Evolutionary conservation across 1,140 invertebrate species (phyloP).

Genomic region (Sitobion miscanthi): DNA sequence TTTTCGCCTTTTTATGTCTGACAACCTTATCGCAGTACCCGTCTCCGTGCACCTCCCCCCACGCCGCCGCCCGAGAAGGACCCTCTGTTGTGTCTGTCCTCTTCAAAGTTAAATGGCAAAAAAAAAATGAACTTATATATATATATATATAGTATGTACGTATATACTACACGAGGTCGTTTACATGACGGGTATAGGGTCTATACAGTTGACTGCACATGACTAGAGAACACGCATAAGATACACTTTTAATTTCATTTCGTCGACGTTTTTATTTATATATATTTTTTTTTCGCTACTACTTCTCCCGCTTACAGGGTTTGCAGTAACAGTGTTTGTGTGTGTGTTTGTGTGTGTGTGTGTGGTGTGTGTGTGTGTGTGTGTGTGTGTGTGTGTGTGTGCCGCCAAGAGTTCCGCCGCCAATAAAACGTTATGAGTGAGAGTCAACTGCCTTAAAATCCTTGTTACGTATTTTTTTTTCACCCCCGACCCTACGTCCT

Average conservation of each 20-base stretch:
- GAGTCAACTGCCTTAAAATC: conserved; percentile 46
- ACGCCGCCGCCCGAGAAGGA: neutral
- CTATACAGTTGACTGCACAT: conserved; percentile 37
- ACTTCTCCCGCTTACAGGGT: neutral
- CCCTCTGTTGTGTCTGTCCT: neutral
- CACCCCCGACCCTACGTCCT: neutral
- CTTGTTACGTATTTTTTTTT: conserved; percentile 18
- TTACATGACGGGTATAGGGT: conserved; percentile 23
- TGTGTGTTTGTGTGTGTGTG: neutral
- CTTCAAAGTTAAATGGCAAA: conserved; percentile 33
- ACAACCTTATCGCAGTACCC: conserved; percentile 31
- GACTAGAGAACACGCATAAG: conserved; percentile 48
- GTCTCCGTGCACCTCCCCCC: neutral
- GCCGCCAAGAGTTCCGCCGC: neutral
- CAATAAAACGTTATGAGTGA: conserved; percentile 42
- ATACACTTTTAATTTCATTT: conserved; percentile 56
- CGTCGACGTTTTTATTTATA: conserved; percentile 26
- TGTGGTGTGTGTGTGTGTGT: neutral
- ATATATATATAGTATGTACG: neutral
- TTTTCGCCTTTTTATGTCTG: conserved; percentile 47
- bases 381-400: neutral
- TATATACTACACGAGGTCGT: conserved; percentile 27
- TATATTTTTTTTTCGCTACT: neutral
- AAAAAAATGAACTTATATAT: conserved; percentile 28
- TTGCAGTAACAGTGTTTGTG: neutral